phyloP scores from a whole-genome alignment of 2,888 invertebrate genomes.

The Endotricha flammealis region DNA sequence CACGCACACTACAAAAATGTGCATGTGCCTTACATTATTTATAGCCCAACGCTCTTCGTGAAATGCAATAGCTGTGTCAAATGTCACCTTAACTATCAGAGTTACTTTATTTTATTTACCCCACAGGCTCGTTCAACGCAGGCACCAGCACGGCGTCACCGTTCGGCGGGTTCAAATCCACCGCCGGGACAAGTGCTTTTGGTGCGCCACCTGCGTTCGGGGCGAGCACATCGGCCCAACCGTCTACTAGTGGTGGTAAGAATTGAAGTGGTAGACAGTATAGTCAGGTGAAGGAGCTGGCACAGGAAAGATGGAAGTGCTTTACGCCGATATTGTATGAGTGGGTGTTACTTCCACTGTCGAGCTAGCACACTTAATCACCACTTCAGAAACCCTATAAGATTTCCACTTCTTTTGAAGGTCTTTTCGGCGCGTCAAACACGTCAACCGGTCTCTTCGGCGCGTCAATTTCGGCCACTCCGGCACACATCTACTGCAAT shows the following conservation, averaged over 20 bases:
- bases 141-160: constrained; percentile 66
- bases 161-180: constrained; percentile 68
- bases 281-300: no score
- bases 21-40: no score
- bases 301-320: neutral
- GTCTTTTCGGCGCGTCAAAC: constrained; percentile 80
- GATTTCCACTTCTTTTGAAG: constrained; percentile 35
- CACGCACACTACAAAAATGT: no score
- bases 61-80: no score
- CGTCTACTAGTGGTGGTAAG: constrained; percentile 49
- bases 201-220: constrained; percentile 84
- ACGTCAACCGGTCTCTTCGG: constrained; percentile 57
- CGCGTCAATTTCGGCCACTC: constrained; percentile 40
- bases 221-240: constrained; percentile 60
- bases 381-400: no score
- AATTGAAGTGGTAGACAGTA: no score
- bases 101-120: neutral
- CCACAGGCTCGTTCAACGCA: constrained; percentile 65
- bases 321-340: no score
- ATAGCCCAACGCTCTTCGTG: no score
- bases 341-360: neutral
- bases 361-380: neutral
- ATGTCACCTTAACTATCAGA: no score
- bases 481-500: no score
- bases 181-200: constrained; percentile 81